Conservation (phyloP, 2,888 invertebrate genomes). For the Muschampia plurimacula region DNA sequence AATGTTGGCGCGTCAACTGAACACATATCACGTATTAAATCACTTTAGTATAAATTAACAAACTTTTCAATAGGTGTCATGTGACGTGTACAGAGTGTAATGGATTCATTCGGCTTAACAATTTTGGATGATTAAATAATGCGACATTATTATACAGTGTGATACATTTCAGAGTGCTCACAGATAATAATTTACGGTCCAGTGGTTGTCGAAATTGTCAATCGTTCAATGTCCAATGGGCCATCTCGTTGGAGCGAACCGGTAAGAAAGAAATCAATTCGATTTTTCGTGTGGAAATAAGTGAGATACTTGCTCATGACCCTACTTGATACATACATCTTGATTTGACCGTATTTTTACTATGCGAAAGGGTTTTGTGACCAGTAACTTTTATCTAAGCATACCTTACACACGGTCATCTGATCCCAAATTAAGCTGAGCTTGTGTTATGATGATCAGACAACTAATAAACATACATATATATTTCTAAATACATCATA, state of each 20-base stretch:
- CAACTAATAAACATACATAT: no score
- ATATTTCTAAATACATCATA: no score
- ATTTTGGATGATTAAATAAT: conserved; percentile 36
- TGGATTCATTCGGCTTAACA: conserved; percentile 30
- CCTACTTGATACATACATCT: not conserved
- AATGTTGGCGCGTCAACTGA: conserved; percentile 20
- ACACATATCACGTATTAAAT: conserved; percentile 25
- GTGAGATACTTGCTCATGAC: conserved; percentile 17
- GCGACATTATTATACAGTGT: conserved; percentile 32
- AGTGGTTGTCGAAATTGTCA: conserved; percentile 29
- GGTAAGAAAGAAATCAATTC: conserved; percentile 70
- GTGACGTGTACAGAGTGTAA: conserved; percentile 31
- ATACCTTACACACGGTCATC: no score
- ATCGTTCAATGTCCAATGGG: conserved; percentile 40
- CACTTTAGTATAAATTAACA: conserved; percentile 28
- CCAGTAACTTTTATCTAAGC: not conserved
- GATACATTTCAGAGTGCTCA: conserved; percentile 35
- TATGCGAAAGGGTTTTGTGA: not conserved
- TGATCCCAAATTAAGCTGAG: no score
- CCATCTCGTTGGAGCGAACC: conserved; percentile 32
- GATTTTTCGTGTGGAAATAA: conserved; percentile 72
- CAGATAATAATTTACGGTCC: conserved; percentile 24
- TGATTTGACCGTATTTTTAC: not conserved
- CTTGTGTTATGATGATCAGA: no score
- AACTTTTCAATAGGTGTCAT: conserved; percentile 13